Evolutionary conservation across 2,113 vertebrate genomes (phyloP).

Genomic region (Marmota flaviventris): DNA sequence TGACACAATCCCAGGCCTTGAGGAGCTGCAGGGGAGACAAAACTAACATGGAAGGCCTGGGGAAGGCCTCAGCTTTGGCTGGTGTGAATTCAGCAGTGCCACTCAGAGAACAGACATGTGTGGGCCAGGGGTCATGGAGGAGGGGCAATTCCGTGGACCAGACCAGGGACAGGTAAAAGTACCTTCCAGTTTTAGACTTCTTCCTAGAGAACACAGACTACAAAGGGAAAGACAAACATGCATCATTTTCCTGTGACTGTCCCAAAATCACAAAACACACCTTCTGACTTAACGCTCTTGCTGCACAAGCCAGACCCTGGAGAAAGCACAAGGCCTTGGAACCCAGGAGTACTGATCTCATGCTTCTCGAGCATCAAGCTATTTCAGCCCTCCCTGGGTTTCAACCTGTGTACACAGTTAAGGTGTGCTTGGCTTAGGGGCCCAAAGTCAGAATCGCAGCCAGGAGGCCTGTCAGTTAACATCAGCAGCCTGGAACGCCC

Average conservation of each 20-base stretch:
- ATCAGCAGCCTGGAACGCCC: neutral
- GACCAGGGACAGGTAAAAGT: accelerated
- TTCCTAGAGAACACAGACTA: neutral
- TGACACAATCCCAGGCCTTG: neutral
- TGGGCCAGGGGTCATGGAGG: neutral
- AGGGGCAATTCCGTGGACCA: too few species aligned
- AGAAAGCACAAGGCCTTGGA: accelerated
- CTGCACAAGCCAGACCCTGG: neutral
- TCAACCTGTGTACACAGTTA: neutral
- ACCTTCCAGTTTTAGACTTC: neutral
- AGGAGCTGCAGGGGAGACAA: neutral
- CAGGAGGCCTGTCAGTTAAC: neutral
- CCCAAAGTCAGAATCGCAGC: neutral
- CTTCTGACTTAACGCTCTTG: neutral
- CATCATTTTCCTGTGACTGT: neutral
- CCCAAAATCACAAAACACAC: neutral
- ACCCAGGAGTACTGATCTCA: accelerated
- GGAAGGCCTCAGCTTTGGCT: neutral
- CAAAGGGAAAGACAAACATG: neutral
- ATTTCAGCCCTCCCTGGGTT: neutral
- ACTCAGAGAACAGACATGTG: neutral
- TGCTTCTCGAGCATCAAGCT: neutral
- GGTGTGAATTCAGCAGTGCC: accelerated
- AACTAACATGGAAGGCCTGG: too few species aligned
- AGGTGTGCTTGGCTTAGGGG: neutral